These are phyloP conservation scores for Microctonus hyperodae DNA, from an alignment of 2,888 invertebrate species.

Conservation along the genomic window DNA sequence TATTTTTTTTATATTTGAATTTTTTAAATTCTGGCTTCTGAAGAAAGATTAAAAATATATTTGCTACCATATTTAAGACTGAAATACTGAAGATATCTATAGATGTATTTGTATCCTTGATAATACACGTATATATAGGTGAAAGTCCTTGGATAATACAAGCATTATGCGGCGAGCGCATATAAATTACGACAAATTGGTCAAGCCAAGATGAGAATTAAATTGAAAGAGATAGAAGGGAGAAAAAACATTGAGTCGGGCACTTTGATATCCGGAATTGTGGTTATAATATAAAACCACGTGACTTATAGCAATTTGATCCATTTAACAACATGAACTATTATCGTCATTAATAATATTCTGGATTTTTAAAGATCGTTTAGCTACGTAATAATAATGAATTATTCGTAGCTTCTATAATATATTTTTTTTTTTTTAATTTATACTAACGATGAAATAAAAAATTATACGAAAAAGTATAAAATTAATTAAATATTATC, in stretches of 20 bases:
- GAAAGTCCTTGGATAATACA: constrained; percentile 18
- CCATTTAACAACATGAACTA: not conserved
- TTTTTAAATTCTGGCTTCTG: not conserved
- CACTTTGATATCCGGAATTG: constrained; percentile 15
- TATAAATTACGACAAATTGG: constrained; percentile 31
- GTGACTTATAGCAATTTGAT: constrained; percentile 6
- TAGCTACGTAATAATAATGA: not conserved
- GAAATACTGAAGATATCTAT: no score
- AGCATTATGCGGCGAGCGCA: constrained; percentile 12
- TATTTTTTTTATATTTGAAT: not conserved
- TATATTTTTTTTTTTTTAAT: no score
- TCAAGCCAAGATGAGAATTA: constrained; percentile 22
- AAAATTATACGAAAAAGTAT: constrained; percentile 18
- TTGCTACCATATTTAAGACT: not conserved
- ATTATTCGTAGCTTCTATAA: no score
- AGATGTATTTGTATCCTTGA: not conserved
- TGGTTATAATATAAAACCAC: not conserved
- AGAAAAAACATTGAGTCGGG: not conserved
- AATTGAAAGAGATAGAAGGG: constrained; percentile 23
- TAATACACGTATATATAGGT: constrained; percentile 10
- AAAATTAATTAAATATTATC: constrained; percentile 12
- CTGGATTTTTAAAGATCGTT: not conserved
- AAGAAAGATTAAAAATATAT: not conserved
- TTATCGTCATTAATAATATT: constrained; percentile 2
- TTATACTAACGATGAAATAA: constrained; percentile 25